These are phyloP conservation scores for Solea solea DNA, from an alignment of 2,113 vertebrate genomes.

Conservation along the genomic window DNA sequence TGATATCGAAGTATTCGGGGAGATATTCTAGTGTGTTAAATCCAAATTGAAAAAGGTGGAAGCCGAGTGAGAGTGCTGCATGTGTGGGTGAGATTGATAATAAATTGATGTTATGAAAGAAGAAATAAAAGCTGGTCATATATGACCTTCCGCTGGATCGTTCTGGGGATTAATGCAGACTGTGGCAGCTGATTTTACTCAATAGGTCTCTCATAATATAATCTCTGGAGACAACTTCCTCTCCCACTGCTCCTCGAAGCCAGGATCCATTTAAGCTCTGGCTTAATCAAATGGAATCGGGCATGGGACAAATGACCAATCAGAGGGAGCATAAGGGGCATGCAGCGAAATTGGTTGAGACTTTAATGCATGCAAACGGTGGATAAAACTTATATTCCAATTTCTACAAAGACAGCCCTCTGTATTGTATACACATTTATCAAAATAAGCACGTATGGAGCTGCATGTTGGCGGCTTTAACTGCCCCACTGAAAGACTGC, in stretches of 20 bases:
- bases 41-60: neutral
- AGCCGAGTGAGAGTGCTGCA: neutral
- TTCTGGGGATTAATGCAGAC: constrained; percentile 11
- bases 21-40: constrained; percentile 6
- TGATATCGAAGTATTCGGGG: constrained; percentile 11
- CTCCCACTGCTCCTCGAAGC: constrained; percentile 13
- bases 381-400: constrained; percentile 45
- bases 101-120: neutral
- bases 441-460: constrained; percentile 2
- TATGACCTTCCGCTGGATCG: constrained; percentile 35
- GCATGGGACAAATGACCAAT: constrained; percentile 62
- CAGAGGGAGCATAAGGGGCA: constrained; percentile 55
- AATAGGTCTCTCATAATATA: constrained; percentile 28
- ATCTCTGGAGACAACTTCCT: constrained; percentile 16
- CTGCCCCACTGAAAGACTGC: no score
- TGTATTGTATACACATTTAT: neutral
- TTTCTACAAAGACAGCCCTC: constrained; percentile 16
- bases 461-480: no score
- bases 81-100: neutral
- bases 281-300: constrained; percentile 68
- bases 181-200: constrained; percentile 30
- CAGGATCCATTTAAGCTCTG: constrained; percentile 28
- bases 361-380: constrained; percentile 33
- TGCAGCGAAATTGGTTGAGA: constrained; percentile 37
- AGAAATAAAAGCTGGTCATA: constrained; percentile 5